These are phyloP conservation scores for Lontra canadensis DNA, from an alignment of 2,113 vertebrate genomes.

Conservation along the genomic window DNA sequence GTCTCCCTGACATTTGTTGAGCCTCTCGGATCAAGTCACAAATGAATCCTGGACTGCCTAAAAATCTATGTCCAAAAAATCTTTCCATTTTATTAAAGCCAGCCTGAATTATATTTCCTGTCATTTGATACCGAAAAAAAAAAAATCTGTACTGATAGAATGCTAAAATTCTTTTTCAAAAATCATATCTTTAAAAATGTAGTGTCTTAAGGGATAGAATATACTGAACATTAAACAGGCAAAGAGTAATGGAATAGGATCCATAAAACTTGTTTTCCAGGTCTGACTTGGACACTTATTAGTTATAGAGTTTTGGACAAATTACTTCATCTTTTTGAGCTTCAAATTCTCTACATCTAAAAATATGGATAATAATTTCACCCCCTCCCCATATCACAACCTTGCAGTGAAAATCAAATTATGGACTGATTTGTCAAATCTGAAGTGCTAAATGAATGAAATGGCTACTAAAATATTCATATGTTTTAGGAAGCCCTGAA, in stretches of 20 bases:
- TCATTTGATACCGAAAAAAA: background rate
- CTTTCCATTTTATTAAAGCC: constrained; percentile 31
- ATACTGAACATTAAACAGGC: background rate
- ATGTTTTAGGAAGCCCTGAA: background rate
- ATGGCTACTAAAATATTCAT: background rate
- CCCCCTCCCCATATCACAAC: background rate
- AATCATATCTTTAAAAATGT: background rate
- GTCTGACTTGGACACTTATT: background rate
- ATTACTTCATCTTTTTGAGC: background rate
- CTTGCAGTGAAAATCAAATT: constrained; percentile 32
- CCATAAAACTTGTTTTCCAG: background rate
- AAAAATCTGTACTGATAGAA: background rate
- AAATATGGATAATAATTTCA: constrained; percentile 39
- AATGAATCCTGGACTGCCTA: background rate
- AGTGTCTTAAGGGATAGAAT: background rate
- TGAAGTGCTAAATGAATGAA: constrained; percentile 30
- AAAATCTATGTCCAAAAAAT: background rate
- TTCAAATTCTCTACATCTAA: constrained; percentile 22
- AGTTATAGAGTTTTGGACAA: background rate
- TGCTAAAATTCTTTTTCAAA: constrained; percentile 40
- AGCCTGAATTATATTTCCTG: constrained; percentile 14
- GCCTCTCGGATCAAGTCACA: background rate
- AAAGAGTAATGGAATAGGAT: background rate
- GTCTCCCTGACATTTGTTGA: background rate
- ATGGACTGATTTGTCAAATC: background rate